Evolutionary conservation across 2,888 invertebrate species (phyloP).

Genomic region (Hyppa rectilinea): DNA sequence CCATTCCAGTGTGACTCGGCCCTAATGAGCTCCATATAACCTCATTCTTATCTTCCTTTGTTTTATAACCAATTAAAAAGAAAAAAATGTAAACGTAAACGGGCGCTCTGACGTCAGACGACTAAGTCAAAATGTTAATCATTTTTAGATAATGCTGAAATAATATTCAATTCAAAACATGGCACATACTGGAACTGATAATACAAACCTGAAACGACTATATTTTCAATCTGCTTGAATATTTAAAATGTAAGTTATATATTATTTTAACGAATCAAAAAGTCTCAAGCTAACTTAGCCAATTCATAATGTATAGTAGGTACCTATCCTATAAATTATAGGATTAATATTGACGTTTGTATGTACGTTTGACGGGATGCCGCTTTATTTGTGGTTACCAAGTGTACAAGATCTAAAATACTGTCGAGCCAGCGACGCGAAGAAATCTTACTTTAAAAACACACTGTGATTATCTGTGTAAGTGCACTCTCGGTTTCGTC

Average conservation of each 20-base stretch:
- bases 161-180: constrained; percentile 54
- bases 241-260: constrained; percentile 46
- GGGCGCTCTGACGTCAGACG: constrained; percentile 14
- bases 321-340: too few relatives aligned
- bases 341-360: background rate
- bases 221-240: constrained; percentile 36
- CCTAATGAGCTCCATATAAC: background rate
- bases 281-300: background rate
- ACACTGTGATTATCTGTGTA: too few relatives aligned
- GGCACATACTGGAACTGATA: constrained; percentile 42
- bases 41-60: constrained; percentile 23
- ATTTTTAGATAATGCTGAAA: constrained; percentile 39
- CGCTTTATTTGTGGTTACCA: too few relatives aligned
- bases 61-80: background rate
- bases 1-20: too few relatives aligned
- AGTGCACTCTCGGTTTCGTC: too few relatives aligned
- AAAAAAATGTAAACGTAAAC: constrained; percentile 16
- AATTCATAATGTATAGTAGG: too few relatives aligned
- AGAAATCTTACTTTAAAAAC: too few relatives aligned
- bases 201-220: constrained; percentile 11
- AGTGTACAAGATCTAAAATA: too few relatives aligned
- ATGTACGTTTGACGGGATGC: too few relatives aligned
- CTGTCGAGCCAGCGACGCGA: too few relatives aligned
- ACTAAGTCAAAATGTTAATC: constrained; percentile 54
- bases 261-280: background rate